Evolutionary conservation across 2,888 invertebrate genomes (phyloP).

Genomic region (Conomelus anceps): DNA sequence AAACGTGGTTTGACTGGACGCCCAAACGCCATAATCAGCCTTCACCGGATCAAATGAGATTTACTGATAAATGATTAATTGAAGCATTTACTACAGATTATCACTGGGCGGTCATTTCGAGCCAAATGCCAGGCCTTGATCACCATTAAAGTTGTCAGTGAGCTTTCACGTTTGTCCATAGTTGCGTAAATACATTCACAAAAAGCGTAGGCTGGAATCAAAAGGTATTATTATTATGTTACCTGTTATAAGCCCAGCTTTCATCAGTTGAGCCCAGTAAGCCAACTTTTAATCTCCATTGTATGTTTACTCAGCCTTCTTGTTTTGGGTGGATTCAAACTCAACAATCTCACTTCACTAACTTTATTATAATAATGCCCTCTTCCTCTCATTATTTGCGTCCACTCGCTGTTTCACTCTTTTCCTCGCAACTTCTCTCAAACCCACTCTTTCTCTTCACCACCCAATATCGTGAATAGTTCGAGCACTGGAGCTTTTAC

Average conservation of each 20-base stretch:
- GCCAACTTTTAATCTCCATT: not conserved
- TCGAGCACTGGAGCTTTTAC: no score
- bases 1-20: not conserved
- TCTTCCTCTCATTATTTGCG: not conserved
- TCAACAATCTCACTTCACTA: not conserved
- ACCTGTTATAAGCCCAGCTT: not conserved
- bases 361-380: not conserved
- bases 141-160: not conserved
- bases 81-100: not conserved
- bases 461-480: no score
- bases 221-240: not conserved
- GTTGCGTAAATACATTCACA: not conserved
- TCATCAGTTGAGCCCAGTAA: not conserved
- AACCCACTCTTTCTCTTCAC: no score
- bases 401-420: not conserved
- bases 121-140: not conserved
- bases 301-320: not conserved
- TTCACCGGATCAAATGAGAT: not conserved
- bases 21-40: not conserved
- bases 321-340: not conserved
- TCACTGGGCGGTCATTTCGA: no score
- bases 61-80: not conserved
- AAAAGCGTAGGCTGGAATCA: not conserved
- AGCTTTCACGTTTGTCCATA: not conserved
- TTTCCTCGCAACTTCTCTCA: not conserved